Conservation (phyloP, 1,140 invertebrate genomes). For the Phocides pigmalion region DNA sequence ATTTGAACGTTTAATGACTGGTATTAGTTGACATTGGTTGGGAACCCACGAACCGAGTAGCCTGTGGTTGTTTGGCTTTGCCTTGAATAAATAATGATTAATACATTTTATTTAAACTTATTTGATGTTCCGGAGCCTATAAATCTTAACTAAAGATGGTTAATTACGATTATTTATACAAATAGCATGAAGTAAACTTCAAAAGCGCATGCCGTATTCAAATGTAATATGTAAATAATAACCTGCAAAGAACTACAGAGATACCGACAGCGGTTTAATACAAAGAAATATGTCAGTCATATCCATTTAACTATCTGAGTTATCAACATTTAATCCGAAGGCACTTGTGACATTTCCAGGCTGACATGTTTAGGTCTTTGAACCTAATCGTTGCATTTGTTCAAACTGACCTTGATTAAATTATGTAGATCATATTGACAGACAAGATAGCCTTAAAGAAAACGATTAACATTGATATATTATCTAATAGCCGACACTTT, state of each 20-base stretch:
- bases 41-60: neutral
- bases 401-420: neutral
- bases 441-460: too few species aligned
- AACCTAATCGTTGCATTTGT: neutral
- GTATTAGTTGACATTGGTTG: neutral
- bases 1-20: constrained; percentile 1
- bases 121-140: neutral
- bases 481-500: too few species aligned
- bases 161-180: neutral
- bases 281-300: constrained; percentile 10
- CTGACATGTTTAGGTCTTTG: constrained; percentile 14
- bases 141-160: neutral
- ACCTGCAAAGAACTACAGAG: constrained; percentile 6
- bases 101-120: neutral
- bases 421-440: neutral
- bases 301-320: constrained; percentile 8
- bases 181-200: neutral
- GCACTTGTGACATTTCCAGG: constrained; percentile 4
- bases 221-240: constrained; percentile 14
- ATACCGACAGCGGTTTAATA: constrained; percentile 13
- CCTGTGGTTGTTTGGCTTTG: too few species aligned
- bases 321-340: constrained; percentile 9
- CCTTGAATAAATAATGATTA: neutral
- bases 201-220: neutral
- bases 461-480: too few species aligned